phyloP scores from a whole-genome alignment of 1,140 invertebrate genomes.

The Pomacea maculata region DNA sequence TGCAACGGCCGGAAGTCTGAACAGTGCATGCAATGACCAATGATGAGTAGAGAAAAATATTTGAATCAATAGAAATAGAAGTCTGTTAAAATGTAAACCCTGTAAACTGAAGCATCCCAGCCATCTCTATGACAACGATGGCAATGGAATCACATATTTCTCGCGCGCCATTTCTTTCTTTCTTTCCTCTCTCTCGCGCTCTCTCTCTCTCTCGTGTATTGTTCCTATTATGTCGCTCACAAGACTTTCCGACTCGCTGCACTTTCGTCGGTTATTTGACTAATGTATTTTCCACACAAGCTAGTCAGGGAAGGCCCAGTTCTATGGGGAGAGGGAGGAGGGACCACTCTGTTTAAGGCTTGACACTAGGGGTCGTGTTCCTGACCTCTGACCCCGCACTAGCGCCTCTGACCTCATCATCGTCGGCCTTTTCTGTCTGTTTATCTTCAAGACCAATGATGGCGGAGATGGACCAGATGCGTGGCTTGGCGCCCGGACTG shows the following conservation, averaged over 20 bases:
- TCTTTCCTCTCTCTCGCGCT: not conserved
- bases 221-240: not conserved
- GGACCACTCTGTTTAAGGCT: not conserved
- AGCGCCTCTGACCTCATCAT: not conserved
- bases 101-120: not conserved
- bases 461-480: conserved; percentile 18
- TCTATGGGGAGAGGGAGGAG: not conserved
- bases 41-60: not conserved
- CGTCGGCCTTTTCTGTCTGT: not conserved
- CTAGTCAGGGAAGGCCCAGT: not conserved
- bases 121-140: not conserved
- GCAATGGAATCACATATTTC: not conserved
- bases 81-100: not conserved
- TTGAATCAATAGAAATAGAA: not conserved
- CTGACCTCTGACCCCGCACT: not conserved
- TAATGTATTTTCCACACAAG: not conserved
- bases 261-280: too few relatives aligned
- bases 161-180: not conserved
- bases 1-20: too few relatives aligned
- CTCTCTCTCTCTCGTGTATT: not conserved
- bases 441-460: conserved; percentile 15
- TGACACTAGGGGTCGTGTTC: not conserved
- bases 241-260: too few relatives aligned
- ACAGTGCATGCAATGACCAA: not conserved
- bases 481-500: not conserved